These are phyloP conservation scores for Harpagoxenus sublaevis DNA, from an alignment of 2,888 invertebrate genomes.

Conservation along the genomic window DNA sequence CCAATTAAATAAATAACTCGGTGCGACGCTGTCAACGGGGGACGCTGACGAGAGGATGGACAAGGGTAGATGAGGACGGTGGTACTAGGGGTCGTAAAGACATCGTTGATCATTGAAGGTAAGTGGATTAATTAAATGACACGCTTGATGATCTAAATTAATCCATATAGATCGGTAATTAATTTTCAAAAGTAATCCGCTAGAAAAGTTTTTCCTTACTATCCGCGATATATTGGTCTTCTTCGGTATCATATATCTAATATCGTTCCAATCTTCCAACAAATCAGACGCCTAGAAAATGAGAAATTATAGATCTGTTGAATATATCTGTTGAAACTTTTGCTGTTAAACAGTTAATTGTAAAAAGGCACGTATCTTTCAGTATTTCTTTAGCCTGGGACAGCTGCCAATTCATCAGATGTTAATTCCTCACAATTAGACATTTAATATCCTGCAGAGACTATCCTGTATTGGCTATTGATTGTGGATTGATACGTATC, in stretches of 20 bases:
- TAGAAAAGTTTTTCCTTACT: conserved; percentile 22
- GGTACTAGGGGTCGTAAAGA: conserved; percentile 1
- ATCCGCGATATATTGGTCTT: conserved; percentile 6
- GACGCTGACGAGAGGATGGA: conserved; percentile 18
- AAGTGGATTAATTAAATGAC: conserved; percentile 45
- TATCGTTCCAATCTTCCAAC: neutral
- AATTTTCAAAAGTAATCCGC: conserved; percentile 37
- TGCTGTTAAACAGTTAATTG: neutral
- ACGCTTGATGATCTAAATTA: conserved; percentile 36
- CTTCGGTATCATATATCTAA: too few species aligned
- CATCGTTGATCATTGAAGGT: conserved; percentile 14
- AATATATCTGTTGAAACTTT: neutral
- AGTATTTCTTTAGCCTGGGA: neutral
- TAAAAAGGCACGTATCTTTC: neutral
- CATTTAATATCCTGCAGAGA: conserved; percentile 23
- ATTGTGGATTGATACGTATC: conserved; percentile 8
- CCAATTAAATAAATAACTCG: conserved; percentile 62
- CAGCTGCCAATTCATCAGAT: neutral
- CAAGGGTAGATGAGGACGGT: conserved; percentile 22
- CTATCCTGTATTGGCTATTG: neutral
- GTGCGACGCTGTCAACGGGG: neutral
- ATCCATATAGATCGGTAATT: conserved; percentile 13
- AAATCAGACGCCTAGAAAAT: neutral
- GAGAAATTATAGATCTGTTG: neutral
- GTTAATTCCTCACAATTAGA: neutral